Conservation (phyloP, 2,797 vertebrate species). For the Lagocephalus sceleratus region DNA sequence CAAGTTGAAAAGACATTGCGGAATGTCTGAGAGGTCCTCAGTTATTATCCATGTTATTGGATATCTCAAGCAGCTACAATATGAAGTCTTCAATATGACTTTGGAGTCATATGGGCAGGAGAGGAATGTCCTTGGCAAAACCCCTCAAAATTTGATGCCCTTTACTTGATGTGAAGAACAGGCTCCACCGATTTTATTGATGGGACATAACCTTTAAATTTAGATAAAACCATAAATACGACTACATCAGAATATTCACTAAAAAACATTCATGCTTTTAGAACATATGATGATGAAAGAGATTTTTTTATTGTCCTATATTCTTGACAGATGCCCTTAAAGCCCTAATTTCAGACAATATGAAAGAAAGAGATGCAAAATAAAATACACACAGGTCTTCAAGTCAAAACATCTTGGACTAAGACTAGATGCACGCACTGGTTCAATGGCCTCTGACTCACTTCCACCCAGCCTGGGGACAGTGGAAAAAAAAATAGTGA, state of each 20-base stretch:
- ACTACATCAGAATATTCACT: too few relatives aligned
- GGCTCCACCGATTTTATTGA: too few relatives aligned
- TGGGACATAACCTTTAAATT: too few relatives aligned
- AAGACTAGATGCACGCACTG: conserved; percentile 10
- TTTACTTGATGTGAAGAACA: too few relatives aligned
- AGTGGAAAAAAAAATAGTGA: background rate
- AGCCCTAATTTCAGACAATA: background rate
- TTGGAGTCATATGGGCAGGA: background rate
- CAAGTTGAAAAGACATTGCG: background rate
- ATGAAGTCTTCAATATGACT: background rate
- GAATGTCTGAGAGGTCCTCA: background rate
- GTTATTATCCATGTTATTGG: conserved; percentile 6
- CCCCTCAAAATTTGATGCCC: too few relatives aligned
- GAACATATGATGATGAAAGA: too few relatives aligned
- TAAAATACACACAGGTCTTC: background rate
- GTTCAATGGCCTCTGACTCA: conserved; percentile 4
- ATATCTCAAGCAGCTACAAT: conserved; percentile 5
- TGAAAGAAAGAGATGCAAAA: background rate
- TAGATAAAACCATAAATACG: too few relatives aligned
- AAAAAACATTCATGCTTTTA: too few relatives aligned
- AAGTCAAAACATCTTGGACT: conserved; percentile 1
- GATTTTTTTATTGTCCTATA: too few relatives aligned
- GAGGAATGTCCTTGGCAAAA: background rate
- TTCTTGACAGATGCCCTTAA: too few relatives aligned
- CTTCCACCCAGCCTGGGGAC: background rate